Evolutionary conservation across 2,888 invertebrate species (phyloP), one percentile per base, ranked within the genome.

Genomic region (Sinodicranocentrus sp.): DNA sequence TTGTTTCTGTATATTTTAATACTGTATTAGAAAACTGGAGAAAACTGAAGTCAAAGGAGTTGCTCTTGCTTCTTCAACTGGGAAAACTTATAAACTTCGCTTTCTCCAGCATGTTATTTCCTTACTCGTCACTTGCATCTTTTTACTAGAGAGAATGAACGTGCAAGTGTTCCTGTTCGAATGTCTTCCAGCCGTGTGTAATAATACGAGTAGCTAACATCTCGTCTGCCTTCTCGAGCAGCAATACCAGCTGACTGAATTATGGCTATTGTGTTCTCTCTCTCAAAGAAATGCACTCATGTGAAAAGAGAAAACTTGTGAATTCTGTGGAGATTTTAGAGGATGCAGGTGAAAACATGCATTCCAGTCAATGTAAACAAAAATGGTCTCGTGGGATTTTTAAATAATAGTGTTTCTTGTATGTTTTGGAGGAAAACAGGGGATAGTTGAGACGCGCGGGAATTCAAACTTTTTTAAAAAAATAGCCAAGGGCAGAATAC

Each of bases 191-290:
- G 2, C 21, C 44, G 44, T 43, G 44, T 43, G 67, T 44, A 67
- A 70, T 52, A 52, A 70, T 70, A 57, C 19, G 10, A 57, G 2
- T 57, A 23, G 23, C 57, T 23, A 10, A 23, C 48, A 23, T 13
- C 43, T 2, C 19, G 57, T 23, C 21, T 33, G 19, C 61, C 33
- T 28, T 17, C 17, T 61, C 6, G 33, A 61, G 28, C 61, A 61
- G 57, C 57, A 67, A 68, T 54, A 77, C 44, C 54, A 61, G 70
- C 57, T 70, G 78, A 61, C 70, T 70, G 78, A 78, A 70, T 78
- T 78, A 78, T 78, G 78, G 70, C 48, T 77, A n/a, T 48, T 23
- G 25, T 57, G 25, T 17, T 39, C 33, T 19, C 65, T 54, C 54
- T 57, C 52, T 28, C 21, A n/a, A 13, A 26, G 21, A 13, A 59